Evolutionary conservation across 2,888 invertebrate genomes (phyloP), one percentile per base, ranked within the genome.

Genomic region (Suillia variegata): DNA sequence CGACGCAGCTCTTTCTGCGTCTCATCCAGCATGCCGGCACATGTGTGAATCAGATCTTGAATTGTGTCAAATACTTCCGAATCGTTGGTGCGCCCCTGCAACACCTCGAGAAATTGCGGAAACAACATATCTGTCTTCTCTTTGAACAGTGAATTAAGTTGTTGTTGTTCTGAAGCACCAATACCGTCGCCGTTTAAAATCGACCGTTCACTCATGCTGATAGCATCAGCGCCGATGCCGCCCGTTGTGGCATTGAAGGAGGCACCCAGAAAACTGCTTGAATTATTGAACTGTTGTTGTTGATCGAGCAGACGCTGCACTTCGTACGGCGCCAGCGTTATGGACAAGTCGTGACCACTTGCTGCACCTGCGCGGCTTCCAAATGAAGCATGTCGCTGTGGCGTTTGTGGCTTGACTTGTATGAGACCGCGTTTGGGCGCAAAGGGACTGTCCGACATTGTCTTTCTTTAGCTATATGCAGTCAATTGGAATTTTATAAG

Each of bases 101-200:
- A 62, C 1, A 82, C 73, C 26, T 82, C 79, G n/a, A 77, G 70
- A 57, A 82, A 82, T 52, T 80, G 77, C 2, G 74, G 62, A 52
- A 78, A 82, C 2, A 82, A 62, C 34, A 73, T 67, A 49, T 80
- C 78, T 0, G 77, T 67, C 38, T 76, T 80, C 38, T 77, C 69
- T 42, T 72, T 75, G 2, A 67, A 58, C 2, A 20, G 6, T 4
- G 38, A 5, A 8, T 38, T 8, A n/a, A n/a, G n/a, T n/a, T 38
- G 12, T 38, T 38, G 38, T n/a, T 13, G 62, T 47, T 75, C 68
- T 20, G 54, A 54, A 18, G 63, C 64, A 15, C 65, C 62, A 1
- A 52, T 31, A 18, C 64, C 55, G 0, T 64, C 62, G 5, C 45
- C 17, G 66, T 54, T 47, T 18, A 64, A 26, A 5, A 62, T 4